Base-by-base conservation (phyloP, 2,797 vertebrate genomes). In the Todus mexicanus region DNA sequence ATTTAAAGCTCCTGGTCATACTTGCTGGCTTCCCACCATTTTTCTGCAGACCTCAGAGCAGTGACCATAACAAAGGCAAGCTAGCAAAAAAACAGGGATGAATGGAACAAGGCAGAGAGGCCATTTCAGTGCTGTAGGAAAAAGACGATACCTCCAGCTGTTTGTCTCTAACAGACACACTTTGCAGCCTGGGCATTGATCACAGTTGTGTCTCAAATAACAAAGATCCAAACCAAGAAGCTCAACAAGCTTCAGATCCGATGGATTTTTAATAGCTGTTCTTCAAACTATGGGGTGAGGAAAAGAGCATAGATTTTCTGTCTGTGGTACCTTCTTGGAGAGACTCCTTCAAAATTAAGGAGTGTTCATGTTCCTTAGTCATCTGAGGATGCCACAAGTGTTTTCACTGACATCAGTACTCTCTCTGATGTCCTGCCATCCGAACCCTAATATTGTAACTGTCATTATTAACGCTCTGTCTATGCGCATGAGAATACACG, bases 401-500 rank as follows among this genome's bases (percentile, higher is more conserved):
- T 59, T 53, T 50, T 72, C 21, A 35, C 12, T 22, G 9, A 14
- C 13, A 33, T 4, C 37, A 18, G 7, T 31, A 21, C 7, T 73
- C 35, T 31, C 35, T 33, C 17, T 63, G 21, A 11, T 51, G 33
- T 45, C 8, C 17, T 81, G 38, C 12, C 23, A 27, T 25, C 37
- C 7, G 15, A 84, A 65, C 12, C 4, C 56, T 43, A 12, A 38
- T 25, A 27, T 2, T 35, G 5, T 45, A 74, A 72, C 18, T 0
- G 1, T 43, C 23, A 15, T 43, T 23, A 45, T 54, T 59, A 66
- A 37, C n/a, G 21, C 15, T 45, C 15, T 26, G 4, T 33, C 18
- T 71, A 9, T 2, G 5, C 2, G 7, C 11, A 13, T 37, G 22
- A 53, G 21, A 76, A 66, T 13, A 54, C 0, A 1, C 23, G 17